Percentiles rank a stretch among this genome's conserved stretches.
Conservation (phyloP, 2,888 invertebrate species). For the Notodonta ziczac region DNA sequence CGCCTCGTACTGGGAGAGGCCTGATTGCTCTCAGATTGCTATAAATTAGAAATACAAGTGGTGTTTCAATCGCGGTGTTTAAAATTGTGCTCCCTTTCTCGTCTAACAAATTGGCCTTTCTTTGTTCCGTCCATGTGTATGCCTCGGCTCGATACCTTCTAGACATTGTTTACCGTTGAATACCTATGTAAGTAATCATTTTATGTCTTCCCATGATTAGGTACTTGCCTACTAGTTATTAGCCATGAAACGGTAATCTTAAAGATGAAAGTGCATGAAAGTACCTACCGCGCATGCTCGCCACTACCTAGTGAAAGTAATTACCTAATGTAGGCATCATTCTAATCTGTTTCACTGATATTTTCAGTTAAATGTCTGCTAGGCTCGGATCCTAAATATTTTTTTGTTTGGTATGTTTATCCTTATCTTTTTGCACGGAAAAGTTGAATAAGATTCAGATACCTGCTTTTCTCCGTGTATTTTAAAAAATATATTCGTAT, state of each 20-base stretch:
- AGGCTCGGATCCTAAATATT: neutral
- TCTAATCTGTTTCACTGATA: conserved; percentile 39
- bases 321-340: conserved; percentile 46
- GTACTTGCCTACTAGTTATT: conserved; percentile 29
- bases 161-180: conserved; percentile 40
- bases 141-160: conserved; percentile 47
- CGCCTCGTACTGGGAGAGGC: conserved; percentile 71
- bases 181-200: conserved; percentile 36
- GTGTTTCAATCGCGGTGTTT: conserved; percentile 75
- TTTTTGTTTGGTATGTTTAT: neutral
- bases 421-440: neutral
- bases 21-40: conserved; percentile 79
- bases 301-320: conserved; percentile 44
- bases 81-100: conserved; percentile 81
- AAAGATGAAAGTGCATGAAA: conserved; percentile 45
- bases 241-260: conserved; percentile 41
- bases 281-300: conserved; percentile 38
- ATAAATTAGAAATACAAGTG: conserved; percentile 80
- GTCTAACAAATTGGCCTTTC: conserved; percentile 79
- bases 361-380: conserved; percentile 30
- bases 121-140: conserved; percentile 67
- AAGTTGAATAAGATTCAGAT: neutral
- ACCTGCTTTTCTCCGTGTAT: neutral
- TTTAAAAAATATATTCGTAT: neutral
- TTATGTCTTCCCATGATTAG: conserved; percentile 39